Percentiles rank a stretch among this genome's conserved stretches.
phyloP scores from a whole-genome alignment of 2,888 invertebrate species.

The Alloscopus bannaensis region DNA sequence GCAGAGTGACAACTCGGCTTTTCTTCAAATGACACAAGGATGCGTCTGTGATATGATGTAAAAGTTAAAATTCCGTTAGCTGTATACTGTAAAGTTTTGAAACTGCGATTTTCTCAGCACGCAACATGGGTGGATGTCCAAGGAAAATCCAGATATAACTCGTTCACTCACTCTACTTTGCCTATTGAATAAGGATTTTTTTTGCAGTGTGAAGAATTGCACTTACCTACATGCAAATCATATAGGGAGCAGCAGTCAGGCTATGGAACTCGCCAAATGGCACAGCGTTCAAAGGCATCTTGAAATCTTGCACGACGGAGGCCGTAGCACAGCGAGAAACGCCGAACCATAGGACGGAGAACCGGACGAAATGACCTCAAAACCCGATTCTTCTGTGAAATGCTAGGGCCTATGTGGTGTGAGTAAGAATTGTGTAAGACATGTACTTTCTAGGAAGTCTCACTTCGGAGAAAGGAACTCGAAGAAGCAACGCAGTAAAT shows the following conservation, averaged over 20 bases:
- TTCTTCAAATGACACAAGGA: conserved; percentile 19
- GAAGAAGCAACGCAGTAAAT: not conserved
- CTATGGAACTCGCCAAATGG: conserved; percentile 1
- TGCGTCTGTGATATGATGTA: not conserved
- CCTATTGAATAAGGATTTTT: not conserved
- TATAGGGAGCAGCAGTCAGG: not conserved
- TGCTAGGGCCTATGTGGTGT: not conserved
- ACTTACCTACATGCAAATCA: not conserved
- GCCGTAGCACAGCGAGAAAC: conserved; percentile 4
- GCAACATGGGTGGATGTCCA: not conserved
- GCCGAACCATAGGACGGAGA: conserved; percentile 34
- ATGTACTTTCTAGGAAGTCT: not conserved
- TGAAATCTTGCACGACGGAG: not conserved
- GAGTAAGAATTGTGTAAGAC: not conserved
- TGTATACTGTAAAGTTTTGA: not conserved
- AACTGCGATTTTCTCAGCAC: not conserved
- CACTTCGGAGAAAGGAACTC: not conserved
- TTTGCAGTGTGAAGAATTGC: not conserved
- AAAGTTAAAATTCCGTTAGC: conserved; percentile 9
- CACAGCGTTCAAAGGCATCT: not conserved
- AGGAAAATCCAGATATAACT: conserved; percentile 18
- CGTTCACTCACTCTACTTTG: not conserved
- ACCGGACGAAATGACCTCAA: conserved; percentile 49
- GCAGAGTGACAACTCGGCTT: not conserved
- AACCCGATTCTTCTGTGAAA: conserved; percentile 43